These are phyloP conservation scores for Aethina tumida DNA, from an alignment of 1,140 invertebrate species.

Conservation along the genomic window DNA sequence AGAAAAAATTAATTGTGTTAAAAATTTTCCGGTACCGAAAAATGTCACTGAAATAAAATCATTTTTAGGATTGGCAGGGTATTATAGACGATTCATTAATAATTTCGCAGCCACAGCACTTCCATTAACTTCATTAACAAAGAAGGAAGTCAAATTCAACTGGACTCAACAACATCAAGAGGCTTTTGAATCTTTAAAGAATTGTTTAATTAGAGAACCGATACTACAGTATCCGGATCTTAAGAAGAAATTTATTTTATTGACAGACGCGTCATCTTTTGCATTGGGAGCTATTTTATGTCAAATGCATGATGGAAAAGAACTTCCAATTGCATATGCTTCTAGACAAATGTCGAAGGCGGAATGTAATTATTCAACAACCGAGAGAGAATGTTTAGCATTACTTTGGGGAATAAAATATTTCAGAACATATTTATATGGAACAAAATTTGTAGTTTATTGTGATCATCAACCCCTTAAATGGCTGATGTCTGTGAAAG, in stretches of 20 bases:
- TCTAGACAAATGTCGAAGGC: constrained; percentile 5
- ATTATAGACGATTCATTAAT: no score
- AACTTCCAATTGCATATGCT: constrained; percentile 8
- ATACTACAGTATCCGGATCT: no score
- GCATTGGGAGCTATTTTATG: constrained; percentile 20
- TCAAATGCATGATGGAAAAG: constrained; percentile 9
- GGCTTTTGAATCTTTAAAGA: no score
- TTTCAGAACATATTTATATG: constrained; percentile 27
- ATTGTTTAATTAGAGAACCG: no score
- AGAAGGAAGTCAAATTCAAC: no score
- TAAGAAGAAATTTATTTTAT: constrained; percentile 24
- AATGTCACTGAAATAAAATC: constrained; percentile 23
- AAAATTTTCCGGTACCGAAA: constrained; percentile 21
- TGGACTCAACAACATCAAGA: no score
- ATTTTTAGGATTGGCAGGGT: constrained; percentile 22
- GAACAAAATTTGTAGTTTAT: constrained; percentile 31
- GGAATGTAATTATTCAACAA: constrained; percentile 27
- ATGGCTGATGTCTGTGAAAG: constrained; percentile 31
- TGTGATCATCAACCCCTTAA: constrained; percentile 35
- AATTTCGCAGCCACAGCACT: no score
- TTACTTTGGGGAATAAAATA: constrained; percentile 37
- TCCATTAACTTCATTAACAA: no score
- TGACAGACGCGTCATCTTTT: constrained; percentile 17
- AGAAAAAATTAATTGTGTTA: constrained; percentile 20
- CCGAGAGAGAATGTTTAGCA: constrained; percentile 22